These are phyloP conservation scores for Trichacis sp. DNA, from an alignment of 2,888 invertebrate species.

Conservation along the genomic window DNA sequence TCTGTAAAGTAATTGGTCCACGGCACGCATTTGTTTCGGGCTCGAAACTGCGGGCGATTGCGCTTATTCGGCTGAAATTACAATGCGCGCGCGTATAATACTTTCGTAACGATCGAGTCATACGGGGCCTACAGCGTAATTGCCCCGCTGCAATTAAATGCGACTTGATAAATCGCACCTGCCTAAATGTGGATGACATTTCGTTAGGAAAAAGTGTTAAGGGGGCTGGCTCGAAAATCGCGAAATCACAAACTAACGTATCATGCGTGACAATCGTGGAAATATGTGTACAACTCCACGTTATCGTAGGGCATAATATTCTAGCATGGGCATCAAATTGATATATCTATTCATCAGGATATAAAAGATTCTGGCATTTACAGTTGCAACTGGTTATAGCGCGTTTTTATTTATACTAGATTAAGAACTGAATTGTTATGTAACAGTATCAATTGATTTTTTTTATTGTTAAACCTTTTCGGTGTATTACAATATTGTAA, in stretches of 20 bases:
- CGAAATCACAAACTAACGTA: neutral
- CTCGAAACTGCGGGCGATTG: constrained; percentile 4
- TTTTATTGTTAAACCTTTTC: too few relatives aligned
- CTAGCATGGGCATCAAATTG: neutral
- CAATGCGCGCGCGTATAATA: neutral
- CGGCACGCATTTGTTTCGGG: neutral
- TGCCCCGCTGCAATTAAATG: neutral
- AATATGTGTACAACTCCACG: neutral
- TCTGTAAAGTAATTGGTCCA: neutral
- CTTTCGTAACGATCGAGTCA: neutral
- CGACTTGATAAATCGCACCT: constrained; percentile 6
- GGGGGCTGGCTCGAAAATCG: neutral
- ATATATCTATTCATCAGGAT: neutral
- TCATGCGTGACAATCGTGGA: neutral
- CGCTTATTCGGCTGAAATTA: constrained; percentile 2
- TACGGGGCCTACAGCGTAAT: neutral
- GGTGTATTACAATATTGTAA: too few relatives aligned
- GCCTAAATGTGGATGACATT: neutral
- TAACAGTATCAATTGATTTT: too few relatives aligned
- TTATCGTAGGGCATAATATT: neutral
- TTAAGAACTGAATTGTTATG: too few relatives aligned
- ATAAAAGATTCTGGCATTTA: neutral
- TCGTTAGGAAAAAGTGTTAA: neutral
- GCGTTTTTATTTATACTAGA: too few relatives aligned
- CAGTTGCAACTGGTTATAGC: too few relatives aligned